Evolutionary conservation across 2,888 invertebrate genomes (phyloP), one percentile per base, ranked within the genome.

Genomic region (Netelia fuscicornis): DNA sequence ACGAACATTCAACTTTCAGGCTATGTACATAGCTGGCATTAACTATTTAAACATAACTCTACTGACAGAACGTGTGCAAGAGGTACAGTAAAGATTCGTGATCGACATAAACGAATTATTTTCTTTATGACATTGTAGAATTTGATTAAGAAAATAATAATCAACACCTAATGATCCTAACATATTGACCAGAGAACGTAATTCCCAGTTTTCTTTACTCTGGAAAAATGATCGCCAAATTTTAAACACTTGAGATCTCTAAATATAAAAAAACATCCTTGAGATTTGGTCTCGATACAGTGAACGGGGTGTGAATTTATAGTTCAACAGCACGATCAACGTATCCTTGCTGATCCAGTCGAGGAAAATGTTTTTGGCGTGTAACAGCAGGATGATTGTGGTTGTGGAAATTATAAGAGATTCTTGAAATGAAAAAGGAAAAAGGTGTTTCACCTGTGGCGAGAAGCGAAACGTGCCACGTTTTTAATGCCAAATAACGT

Each of bases 331-430:
- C 17, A 23, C 54, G 64, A 67, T 76, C 25, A 72, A 62, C 58
- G 76, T 76, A 52, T 84, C 72, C 71, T 81, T 77, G 80, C 48
- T 71, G 37, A 71, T 75, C 58, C 62, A 23, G 44, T 17, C 11
- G 54, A 65, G 67, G n/a, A 67, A 72, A 42, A 72, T 17, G 58
- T 58, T 25, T 23, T 20, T 42, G 23, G 67, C 58, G 30, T 58
- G 23, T 65, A 74, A 81, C 78, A 62, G 65, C 65, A 68, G 70
- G 23, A 9, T 58, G 62, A 58, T 56, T 1, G 72, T 23, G 58
- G 64, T 11, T 17, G 23, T 42, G 13, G 9, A 62, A 58, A 78
- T 64, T 44, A 52, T 68, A 81, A 74, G 62, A 67, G 52, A 71
- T 56, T 80, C 71, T 44, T 80, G 37, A 77, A 54, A 70, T 30